Evolutionary conservation across 1,140 invertebrate genomes (phyloP).

Genomic region (Cecropterus lyciades): DNA sequence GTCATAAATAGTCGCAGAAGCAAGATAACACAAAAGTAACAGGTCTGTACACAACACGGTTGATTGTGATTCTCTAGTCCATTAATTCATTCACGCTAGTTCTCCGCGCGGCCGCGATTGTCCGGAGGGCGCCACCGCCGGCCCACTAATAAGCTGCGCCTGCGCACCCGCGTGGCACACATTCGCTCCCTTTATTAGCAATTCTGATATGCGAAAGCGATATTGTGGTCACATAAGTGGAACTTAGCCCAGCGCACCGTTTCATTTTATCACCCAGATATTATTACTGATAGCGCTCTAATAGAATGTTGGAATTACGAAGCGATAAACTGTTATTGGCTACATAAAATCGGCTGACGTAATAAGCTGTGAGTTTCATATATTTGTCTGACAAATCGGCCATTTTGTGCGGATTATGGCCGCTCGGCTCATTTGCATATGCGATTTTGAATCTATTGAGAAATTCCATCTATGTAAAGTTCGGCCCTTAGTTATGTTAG

Average conservation of each 20-base stretch:
- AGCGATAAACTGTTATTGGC: conserved; percentile 67
- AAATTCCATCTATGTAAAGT: conserved; percentile 31
- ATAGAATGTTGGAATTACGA: conserved; percentile 71
- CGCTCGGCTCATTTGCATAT: conserved; percentile 55
- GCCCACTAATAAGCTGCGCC: conserved; percentile 52
- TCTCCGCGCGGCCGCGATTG: conserved; percentile 47
- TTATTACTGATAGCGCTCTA: conserved; percentile 64
- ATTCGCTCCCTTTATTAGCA: conserved; percentile 73
- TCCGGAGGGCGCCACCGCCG: conserved; percentile 57
- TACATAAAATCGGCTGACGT: conserved; percentile 72
- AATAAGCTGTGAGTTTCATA: conserved; percentile 72
- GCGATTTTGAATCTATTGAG: conserved; percentile 45
- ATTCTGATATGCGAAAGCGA: conserved; percentile 77
- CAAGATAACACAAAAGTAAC: conserved; percentile 10
- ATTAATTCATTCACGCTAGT: conserved; percentile 52
- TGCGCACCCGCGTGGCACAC: conserved; percentile 59
- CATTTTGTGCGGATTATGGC: conserved; percentile 65
- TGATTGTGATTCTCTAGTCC: conserved; percentile 18
- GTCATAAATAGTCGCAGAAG: not conserved
- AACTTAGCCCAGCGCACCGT: conserved; percentile 53
- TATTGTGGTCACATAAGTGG: conserved; percentile 71
- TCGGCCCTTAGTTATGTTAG: conserved; percentile 11
- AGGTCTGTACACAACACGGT: not conserved
- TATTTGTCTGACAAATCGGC: conserved; percentile 75
- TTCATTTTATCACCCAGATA: conserved; percentile 73